Percentiles rank a stretch among this genome's conserved stretches.
These are phyloP conservation scores for Cheilosia variabilis DNA, from an alignment of 2,888 invertebrate species.

Conservation along the genomic window DNA sequence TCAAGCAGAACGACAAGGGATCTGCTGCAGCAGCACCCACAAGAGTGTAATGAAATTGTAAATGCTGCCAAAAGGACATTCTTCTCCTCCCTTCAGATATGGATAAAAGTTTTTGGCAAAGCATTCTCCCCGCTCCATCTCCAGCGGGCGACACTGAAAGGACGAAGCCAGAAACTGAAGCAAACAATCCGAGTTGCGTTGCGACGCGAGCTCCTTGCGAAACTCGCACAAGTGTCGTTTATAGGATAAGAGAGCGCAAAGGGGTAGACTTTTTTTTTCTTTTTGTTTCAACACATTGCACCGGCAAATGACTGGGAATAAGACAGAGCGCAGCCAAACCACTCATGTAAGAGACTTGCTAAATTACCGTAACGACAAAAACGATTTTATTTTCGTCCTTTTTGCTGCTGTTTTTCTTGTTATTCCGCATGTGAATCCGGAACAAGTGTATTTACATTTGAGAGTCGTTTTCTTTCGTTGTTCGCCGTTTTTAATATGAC, in stretches of 20 bases:
- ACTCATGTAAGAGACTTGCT: constrained; percentile 38
- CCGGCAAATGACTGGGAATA: constrained; percentile 45
- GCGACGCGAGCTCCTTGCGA: constrained; percentile 12
- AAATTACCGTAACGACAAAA: constrained; percentile 54
- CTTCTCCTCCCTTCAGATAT: constrained; percentile 33
- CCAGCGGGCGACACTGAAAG: constrained; percentile 11
- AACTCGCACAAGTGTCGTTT: constrained; percentile 67
- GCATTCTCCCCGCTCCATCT: neutral
- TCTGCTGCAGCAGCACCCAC: constrained; percentile 43
- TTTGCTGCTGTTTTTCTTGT: neutral
- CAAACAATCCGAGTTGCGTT: constrained; percentile 1
- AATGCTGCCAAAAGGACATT: constrained; percentile 72
- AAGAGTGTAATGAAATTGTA: constrained; percentile 73
- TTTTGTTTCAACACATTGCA: constrained; percentile 52
- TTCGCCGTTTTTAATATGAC: constrained; percentile 10
- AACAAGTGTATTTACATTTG: constrained; percentile 57
- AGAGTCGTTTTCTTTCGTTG: constrained; percentile 6
- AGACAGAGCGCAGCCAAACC: constrained; percentile 13
- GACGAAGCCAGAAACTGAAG: neutral
- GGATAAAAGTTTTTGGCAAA: constrained; percentile 52
- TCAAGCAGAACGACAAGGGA: constrained; percentile 42
- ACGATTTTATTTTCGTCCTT: constrained; percentile 34
- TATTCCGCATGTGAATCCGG: neutral
- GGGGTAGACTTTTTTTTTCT: constrained; percentile 38
- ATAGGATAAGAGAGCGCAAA: constrained; percentile 31